These are phyloP conservation scores for Xestia sexstrigata DNA, from an alignment of 2,888 invertebrate species.

Conservation along the genomic window DNA sequence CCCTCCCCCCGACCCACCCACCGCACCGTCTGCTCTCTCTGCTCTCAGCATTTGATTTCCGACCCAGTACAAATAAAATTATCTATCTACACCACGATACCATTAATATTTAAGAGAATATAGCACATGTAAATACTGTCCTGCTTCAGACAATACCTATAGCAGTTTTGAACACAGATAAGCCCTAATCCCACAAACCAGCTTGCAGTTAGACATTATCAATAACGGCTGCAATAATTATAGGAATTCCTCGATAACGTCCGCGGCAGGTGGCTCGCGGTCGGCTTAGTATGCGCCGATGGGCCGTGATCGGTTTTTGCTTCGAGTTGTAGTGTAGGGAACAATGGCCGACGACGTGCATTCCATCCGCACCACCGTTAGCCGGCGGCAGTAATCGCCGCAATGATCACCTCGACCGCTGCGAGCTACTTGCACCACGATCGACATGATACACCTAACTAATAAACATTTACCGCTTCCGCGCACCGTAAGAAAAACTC, in stretches of 20 bases:
- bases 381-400: conserved; percentile 79
- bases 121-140: conserved; percentile 39
- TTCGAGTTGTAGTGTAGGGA: conserved; percentile 73
- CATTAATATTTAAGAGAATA: conserved; percentile 69
- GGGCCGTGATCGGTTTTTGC: conserved; percentile 83
- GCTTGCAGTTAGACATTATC: conserved; percentile 38
- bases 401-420: conserved; percentile 74
- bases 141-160: conserved; percentile 48
- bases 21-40: conserved; percentile 71
- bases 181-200: conserved; percentile 20
- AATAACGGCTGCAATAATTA: conserved; percentile 54
- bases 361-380: conserved; percentile 87
- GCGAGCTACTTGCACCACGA: conserved; percentile 62
- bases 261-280: conserved; percentile 76
- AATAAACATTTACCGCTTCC: conserved; percentile 68
- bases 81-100: conserved; percentile 64
- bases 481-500: conserved; percentile 53
- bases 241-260: conserved; percentile 61
- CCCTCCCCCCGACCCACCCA: conserved; percentile 69
- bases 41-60: conserved; percentile 76
- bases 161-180: conserved; percentile 53
- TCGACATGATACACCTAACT: conserved; percentile 63
- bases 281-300: conserved; percentile 80
- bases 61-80: conserved; percentile 71
- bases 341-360: conserved; percentile 85